phyloP scores from a whole-genome alignment of 1,140 invertebrate species.

The Cydia pomonella region DNA sequence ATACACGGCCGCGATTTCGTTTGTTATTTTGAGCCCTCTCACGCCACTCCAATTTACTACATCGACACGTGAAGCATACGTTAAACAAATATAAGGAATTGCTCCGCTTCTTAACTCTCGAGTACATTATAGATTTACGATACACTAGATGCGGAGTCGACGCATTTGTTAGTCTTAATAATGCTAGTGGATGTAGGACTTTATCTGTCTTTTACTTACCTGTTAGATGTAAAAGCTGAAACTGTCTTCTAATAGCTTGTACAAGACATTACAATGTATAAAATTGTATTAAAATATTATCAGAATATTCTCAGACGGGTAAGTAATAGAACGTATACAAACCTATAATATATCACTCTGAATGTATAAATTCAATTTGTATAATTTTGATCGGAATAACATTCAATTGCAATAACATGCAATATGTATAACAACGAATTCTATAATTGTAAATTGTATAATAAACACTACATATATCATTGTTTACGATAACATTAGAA shows the following conservation, averaged over 20 bases:
- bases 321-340: too few species aligned
- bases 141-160: background rate
- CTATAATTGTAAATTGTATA: too few species aligned
- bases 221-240: too few species aligned
- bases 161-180: background rate
- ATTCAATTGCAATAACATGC: too few species aligned
- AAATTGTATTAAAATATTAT: background rate
- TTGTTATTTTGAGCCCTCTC: conserved; percentile 70
- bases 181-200: background rate
- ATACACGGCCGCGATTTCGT: conserved; percentile 71
- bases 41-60: conserved; percentile 62
- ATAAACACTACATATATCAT: too few species aligned
- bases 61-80: conserved; percentile 63
- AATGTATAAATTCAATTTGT: too few species aligned
- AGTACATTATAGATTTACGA: conserved; percentile 34
- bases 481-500: too few species aligned
- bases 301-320: background rate
- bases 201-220: background rate
- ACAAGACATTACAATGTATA: background rate
- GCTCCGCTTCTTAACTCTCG: conserved; percentile 38
- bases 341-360: too few species aligned
- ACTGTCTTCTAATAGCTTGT: background rate
- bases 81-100: conserved; percentile 59
- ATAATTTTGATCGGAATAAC: too few species aligned
- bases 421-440: too few species aligned